Evolutionary conservation across 2,797 vertebrate genomes (phyloP).

Genomic region (Mastacembelus armatus): DNA sequence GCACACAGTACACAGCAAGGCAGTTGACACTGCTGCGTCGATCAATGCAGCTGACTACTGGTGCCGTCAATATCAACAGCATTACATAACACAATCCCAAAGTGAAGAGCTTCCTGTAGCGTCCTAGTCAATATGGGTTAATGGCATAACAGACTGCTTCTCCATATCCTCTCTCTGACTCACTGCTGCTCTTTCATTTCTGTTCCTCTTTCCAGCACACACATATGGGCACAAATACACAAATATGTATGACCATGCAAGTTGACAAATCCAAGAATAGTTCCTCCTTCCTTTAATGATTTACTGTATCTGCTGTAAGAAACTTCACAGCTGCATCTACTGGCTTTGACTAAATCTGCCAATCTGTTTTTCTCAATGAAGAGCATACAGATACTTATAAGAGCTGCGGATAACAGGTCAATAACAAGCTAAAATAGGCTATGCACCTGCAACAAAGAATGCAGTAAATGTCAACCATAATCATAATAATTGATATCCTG

Average conservation of each 20-base stretch:
- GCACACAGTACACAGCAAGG: conserved; percentile 54
- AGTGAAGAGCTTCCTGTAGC: conserved; percentile 71
- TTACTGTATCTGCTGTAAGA: conserved; percentile 70
- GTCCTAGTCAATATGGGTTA: conserved; percentile 78
- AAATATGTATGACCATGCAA: conserved; percentile 51
- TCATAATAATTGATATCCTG: conserved; percentile 50
- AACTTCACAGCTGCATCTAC: conserved; percentile 65
- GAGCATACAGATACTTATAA: conserved; percentile 57
- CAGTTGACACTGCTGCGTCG: conserved; percentile 72
- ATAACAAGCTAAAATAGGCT: conserved; percentile 52
- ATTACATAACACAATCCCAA: conserved; percentile 73
- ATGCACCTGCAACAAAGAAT: conserved; percentile 39
- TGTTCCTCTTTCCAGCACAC: conserved; percentile 34
- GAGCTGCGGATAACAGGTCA: conserved; percentile 56
- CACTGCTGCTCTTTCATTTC: conserved; percentile 24
- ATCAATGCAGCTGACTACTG: conserved; percentile 75
- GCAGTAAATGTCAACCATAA: conserved; percentile 56
- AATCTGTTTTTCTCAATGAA: conserved; percentile 71
- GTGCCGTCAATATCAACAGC: conserved; percentile 72
- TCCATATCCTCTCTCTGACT: conserved; percentile 42
- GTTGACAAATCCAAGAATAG: conserved; percentile 58
- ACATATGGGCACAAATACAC: conserved; percentile 39
- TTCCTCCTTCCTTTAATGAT: conserved; percentile 72
- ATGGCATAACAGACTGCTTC: conserved; percentile 70
- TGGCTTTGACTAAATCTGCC: conserved; percentile 64